Base-by-base conservation (phyloP, 2,888 invertebrate species). In the Aporophyla nigra region DNA sequence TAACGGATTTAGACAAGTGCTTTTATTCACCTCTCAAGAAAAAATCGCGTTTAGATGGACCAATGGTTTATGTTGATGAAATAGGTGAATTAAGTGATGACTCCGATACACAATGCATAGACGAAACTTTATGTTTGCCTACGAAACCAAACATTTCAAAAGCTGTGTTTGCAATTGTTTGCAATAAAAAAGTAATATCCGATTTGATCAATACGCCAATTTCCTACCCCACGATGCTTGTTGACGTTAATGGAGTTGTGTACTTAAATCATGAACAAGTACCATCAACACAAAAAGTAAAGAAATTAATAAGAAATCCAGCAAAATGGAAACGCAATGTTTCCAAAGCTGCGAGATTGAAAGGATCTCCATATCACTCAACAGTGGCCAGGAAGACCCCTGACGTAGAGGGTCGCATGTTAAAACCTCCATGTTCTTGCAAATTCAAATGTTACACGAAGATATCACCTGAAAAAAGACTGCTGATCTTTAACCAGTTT, bases 361-460 rank as follows among this genome's bases (percentile, higher is more conserved):
- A 24, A 24, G 54, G 54, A 54, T 54, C 54, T 54, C 54, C 54
- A 56, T 56, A 56, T 56, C 56, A 56, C 56, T 56, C 56, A 56
- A 56, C 56, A 56, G 59, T 71, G 19, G 71, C 71, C 21, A 71
- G 61, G 33, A 71, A 71, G 61, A 71, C 49, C 24, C 59, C 24
- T 61, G 70, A 61, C 54, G 46, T 71, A 21, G 49, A 43, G 49
- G 59, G 51, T 49, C 70, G 70, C 61, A 56, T 21, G 59, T 58
- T 61, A 56, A 59, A 71, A 61, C 51, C 70, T 71, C 61, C 70
- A 24, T 61, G 70, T 61, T 43, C 61, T 19, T 71, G 70, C 51
- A 71, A 71, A 71, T 71, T 71, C 21, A 71, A 71, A 59, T 71
- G 70, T 51, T 71, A 49, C 46, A 49, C 59, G 56, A 71, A 58